phyloP scores from a whole-genome alignment of 2,888 invertebrate species.

The Drosophila paramelanica region DNA sequence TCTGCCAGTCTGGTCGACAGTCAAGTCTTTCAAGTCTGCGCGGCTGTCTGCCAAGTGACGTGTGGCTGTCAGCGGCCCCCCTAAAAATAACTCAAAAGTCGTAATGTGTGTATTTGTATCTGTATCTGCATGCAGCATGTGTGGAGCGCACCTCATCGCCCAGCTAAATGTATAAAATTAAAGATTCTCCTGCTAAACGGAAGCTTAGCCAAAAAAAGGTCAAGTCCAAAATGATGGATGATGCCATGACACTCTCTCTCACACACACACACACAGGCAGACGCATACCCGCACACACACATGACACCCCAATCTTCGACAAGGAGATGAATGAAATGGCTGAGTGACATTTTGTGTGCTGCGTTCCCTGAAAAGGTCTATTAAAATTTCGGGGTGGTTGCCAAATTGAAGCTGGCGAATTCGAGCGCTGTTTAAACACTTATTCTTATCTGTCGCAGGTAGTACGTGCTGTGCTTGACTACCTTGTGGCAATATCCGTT shows the following conservation, averaged over 20 bases:
- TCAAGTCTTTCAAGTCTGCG: constrained; percentile 17
- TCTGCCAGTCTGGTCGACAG: constrained; percentile 20
- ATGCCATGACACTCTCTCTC: constrained; percentile 74
- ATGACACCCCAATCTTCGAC: constrained; percentile 52
- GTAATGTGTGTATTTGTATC: constrained; percentile 49
- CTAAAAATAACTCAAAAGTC: constrained; percentile 55
- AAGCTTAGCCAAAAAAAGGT: constrained; percentile 83
- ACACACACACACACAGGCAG: constrained; percentile 43
- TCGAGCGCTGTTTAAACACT: constrained; percentile 45
- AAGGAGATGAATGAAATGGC: constrained; percentile 66
- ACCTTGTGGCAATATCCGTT: constrained; percentile 73
- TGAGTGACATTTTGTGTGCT: constrained; percentile 70
- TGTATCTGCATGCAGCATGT: constrained; percentile 56
- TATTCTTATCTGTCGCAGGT: constrained; percentile 68
- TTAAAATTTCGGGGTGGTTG: constrained; percentile 62
- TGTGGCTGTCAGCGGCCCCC: constrained; percentile 70
- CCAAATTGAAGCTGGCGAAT: constrained; percentile 36
- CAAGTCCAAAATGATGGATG: constrained; percentile 85
- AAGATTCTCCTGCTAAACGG: constrained; percentile 79
- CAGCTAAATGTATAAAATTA: constrained; percentile 74
- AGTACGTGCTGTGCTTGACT: constrained; percentile 41
- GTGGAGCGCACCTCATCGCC: constrained; percentile 57
- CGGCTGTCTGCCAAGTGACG: constrained; percentile 55
- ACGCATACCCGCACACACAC: constrained; percentile 27
- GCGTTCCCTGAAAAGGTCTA: constrained; percentile 42